These are phyloP conservation scores for Mantis religiosa DNA, from an alignment of 2,888 invertebrate genomes.

Conservation along the genomic window DNA sequence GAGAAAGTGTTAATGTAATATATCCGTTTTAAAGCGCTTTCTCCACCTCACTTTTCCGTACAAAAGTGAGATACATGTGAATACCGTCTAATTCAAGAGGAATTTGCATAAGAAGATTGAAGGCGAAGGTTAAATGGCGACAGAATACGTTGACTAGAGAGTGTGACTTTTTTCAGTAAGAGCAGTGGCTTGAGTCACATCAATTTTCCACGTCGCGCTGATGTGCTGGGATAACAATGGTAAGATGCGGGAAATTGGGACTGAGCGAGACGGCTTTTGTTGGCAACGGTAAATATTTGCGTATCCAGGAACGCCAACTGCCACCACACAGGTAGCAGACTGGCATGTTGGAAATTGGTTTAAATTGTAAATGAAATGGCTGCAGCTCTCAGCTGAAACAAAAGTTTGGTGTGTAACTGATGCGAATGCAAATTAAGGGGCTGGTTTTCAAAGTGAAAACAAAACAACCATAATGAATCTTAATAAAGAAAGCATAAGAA, in stretches of 20 bases:
- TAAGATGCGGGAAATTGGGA: neutral
- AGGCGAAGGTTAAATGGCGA: no score
- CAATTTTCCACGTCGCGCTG: neutral
- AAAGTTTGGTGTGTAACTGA: neutral
- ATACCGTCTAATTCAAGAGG: no score
- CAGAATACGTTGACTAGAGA: no score
- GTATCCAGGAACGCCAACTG: neutral
- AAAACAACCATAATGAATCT: neutral
- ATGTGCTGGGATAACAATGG: neutral
- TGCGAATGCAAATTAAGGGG: neutral
- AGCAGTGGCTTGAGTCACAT: neutral
- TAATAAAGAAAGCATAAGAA: neutral
- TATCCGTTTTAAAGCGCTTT: no score
- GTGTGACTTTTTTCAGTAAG: no score
- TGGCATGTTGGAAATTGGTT: neutral
- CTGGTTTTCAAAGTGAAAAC: neutral
- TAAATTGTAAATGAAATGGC: neutral
- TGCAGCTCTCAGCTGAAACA: neutral
- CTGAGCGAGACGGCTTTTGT: neutral
- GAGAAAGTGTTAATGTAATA: no score
- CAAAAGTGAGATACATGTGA: no score
- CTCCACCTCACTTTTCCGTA: no score
- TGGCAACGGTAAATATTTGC: neutral
- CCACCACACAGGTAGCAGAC: neutral
- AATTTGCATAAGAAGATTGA: no score